Conservation (phyloP, 2,888 invertebrate genomes). For the Taenaris catops region DNA sequence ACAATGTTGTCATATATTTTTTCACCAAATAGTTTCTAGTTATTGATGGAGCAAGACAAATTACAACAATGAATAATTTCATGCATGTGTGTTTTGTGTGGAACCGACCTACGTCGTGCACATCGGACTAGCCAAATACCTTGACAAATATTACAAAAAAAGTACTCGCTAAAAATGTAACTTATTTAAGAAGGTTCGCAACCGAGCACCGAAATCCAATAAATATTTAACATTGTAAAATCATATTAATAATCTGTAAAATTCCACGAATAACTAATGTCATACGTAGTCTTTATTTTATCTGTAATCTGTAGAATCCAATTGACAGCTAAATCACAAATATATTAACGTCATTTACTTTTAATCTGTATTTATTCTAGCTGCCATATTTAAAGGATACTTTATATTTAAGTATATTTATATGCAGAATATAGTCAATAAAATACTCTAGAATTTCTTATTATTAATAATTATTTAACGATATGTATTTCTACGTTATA, state of each 20-base stretch:
- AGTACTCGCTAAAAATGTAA: constrained; percentile 21
- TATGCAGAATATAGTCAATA: too few species aligned
- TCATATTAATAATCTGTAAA: too few species aligned
- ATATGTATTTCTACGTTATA: too few species aligned
- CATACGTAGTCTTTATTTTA: not conserved
- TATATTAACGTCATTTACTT: too few species aligned
- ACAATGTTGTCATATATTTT: not conserved
- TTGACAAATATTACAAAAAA: constrained; percentile 23
- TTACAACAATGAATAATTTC: constrained; percentile 4
- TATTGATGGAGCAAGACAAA: not conserved
- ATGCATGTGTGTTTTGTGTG: constrained; percentile 23
- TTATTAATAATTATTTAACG: too few species aligned
- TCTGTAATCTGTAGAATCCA: not conserved
- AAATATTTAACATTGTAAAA: too few species aligned
- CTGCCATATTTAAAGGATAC: too few species aligned
- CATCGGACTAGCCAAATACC: constrained; percentile 66
- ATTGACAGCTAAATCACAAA: too few species aligned
- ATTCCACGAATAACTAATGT: too few species aligned
- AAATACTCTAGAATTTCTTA: too few species aligned
- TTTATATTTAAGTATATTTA: too few species aligned
- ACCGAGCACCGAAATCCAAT: constrained; percentile 50
- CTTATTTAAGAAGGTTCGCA: constrained; percentile 21
- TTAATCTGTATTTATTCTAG: too few species aligned
- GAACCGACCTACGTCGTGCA: constrained; percentile 22
- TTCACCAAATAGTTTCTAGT: not conserved